phyloP scores from a whole-genome alignment of 2,888 invertebrate species.

The Hyposoter didymator region DNA sequence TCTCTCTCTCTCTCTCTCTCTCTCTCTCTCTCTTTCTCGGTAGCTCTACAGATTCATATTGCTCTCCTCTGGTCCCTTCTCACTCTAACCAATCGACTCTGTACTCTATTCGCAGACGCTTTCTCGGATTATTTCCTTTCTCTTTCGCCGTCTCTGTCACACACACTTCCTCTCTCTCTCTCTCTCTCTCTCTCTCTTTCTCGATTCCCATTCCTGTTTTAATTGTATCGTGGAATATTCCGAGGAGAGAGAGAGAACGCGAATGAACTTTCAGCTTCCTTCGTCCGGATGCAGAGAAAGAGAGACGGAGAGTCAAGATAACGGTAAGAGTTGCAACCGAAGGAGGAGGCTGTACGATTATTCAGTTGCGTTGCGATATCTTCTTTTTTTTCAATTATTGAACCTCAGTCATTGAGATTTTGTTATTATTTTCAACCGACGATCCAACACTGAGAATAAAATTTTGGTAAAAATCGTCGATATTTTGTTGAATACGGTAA shows the following conservation, averaged over 20 bases:
- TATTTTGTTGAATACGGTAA: too few relatives aligned
- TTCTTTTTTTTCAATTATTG: neutral
- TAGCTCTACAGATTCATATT: slow-evolving; percentile 11
- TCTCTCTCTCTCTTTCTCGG: slow-evolving; percentile 43
- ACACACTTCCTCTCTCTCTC: slow-evolving; percentile 11
- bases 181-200: slow-evolving; percentile 25
- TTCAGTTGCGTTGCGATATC: neutral
- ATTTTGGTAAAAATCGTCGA: too few relatives aligned
- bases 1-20: slow-evolving; percentile 41
- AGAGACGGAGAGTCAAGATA: slow-evolving; percentile 29
- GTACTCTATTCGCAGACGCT: slow-evolving; percentile 44
- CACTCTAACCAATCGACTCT: slow-evolving; percentile 43
- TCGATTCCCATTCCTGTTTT: slow-evolving; percentile 29
- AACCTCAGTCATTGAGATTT: too few relatives aligned
- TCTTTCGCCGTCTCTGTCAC: slow-evolving; percentile 11
- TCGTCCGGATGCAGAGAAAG: slow-evolving; percentile 17
- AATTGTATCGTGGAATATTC: slow-evolving; percentile 64
- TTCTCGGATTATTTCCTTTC: slow-evolving; percentile 43
- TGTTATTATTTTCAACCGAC: too few relatives aligned
- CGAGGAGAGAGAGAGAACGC: slow-evolving; percentile 30
- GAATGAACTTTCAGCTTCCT: slow-evolving; percentile 23
- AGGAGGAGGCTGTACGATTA: slow-evolving; percentile 1
- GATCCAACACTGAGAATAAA: too few relatives aligned
- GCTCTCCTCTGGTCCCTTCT: neutral
- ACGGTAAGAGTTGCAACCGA: slow-evolving; percentile 23